Base-by-base conservation (phyloP, 2,888 invertebrate genomes). In the Oscheius sp. region DNA sequence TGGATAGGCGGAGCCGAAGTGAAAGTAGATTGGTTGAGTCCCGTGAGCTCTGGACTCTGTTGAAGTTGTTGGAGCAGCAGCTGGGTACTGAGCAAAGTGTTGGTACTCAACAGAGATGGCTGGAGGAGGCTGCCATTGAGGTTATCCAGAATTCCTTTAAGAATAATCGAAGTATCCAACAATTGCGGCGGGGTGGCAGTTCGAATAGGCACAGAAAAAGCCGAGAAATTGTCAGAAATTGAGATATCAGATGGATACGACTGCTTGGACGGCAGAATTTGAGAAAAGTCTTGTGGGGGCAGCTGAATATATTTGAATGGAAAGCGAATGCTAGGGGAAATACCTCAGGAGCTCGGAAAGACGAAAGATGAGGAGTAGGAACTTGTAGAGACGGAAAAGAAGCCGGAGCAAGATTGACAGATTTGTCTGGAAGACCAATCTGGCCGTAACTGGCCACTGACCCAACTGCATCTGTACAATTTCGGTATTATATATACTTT, bases 21-120 rank as follows among this genome's bases (percentile, higher is more conserved):
- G 7, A 27, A 49, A 46, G 21, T 29, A n/a, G 52, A 35, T 9
- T 29, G 68, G 27, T 52, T n/a, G 2, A 55, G 29, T 16, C 35
- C 7, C 6, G 61, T 43, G 12, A 61, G 25, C 12, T 61, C 41
- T 5, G 12, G 61, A 16, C n/a, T 18, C 23, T 23, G 21, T n/a
- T n/a, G n/a, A 1, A 79, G 64, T n/a, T 78, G 79, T 56, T 79
- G 79, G 9, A 82, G 72, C 7, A 79, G 55, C 1, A 79, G 73
- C 52, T 76, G 77, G 7, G 80, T 77, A 16, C 77, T 52, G 12
- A 66, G 41, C 13, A 59, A 23, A 16, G 71, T 74, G 29, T 76
- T 68, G 13, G 80, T 72, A 18, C 77, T 52, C 12, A 66, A 43
- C 12, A 59, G 45, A 18, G 71, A 59, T 3, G 59, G 71, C 63